These are phyloP conservation scores for Eulithis prunata DNA, from an alignment of 2,888 invertebrate species.

Conservation along the genomic window DNA sequence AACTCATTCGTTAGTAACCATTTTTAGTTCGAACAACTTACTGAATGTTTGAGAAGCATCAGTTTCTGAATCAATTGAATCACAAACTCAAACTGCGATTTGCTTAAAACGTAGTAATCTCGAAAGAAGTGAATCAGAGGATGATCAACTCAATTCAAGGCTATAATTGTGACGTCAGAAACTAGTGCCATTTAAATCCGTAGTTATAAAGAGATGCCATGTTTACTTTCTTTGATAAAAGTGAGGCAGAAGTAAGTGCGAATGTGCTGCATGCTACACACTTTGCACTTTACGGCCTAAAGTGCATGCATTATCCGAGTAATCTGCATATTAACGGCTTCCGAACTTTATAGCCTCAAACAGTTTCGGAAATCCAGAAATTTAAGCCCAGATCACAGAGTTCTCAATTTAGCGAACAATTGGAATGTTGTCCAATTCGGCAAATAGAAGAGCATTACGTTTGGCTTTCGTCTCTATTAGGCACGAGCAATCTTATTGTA, in stretches of 20 bases:
- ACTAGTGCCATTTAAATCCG: background rate
- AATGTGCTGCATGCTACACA: slow-evolving; percentile 8
- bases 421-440: slow-evolving; percentile 41
- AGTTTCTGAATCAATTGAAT: background rate
- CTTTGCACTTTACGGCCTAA: slow-evolving; percentile 17
- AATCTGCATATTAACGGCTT: slow-evolving; percentile 32
- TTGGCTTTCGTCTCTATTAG: slow-evolving; percentile 19
- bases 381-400: slow-evolving; percentile 41
- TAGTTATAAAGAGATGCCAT: background rate
- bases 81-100: background rate
- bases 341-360: slow-evolving; percentile 33
- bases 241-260: background rate
- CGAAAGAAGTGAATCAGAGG: too few species aligned
- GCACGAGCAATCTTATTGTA: background rate
- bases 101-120: too few species aligned
- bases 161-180: background rate
- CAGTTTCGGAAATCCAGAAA: slow-evolving; percentile 38
- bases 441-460: slow-evolving; percentile 34
- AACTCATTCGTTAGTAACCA: too few species aligned
- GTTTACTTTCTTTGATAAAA: slow-evolving; percentile 5
- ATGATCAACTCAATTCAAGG: too few species aligned
- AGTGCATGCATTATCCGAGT: slow-evolving; percentile 34
- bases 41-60: background rate
- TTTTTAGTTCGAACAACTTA: background rate
- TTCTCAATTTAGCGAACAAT: slow-evolving; percentile 35